These are phyloP conservation scores for Arizona elegans DNA, from an alignment of 2,113 vertebrate genomes.

Conservation along the genomic window DNA sequence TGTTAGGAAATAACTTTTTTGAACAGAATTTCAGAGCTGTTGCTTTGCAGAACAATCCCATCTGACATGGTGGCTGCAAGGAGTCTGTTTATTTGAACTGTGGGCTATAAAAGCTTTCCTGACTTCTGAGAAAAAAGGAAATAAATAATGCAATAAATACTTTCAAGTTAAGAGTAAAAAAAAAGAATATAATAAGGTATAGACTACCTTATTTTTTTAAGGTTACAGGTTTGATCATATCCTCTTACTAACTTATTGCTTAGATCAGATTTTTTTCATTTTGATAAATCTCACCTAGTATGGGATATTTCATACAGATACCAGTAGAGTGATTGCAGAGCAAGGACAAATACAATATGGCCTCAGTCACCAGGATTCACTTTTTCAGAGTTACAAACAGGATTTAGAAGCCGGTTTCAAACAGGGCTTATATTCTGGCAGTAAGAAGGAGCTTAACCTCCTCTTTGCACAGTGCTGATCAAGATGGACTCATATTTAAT, in stretches of 20 bases:
- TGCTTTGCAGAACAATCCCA: background rate
- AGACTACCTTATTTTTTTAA: background rate
- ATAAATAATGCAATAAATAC: background rate
- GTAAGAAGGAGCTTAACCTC: background rate
- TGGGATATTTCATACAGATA: background rate
- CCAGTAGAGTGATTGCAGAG: background rate
- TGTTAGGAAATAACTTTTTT: background rate
- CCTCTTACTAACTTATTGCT: background rate
- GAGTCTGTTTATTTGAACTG: background rate
- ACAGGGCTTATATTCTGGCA: background rate
- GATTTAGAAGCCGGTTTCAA: background rate
- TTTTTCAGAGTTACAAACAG: background rate
- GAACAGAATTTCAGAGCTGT: background rate
- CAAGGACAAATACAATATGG: background rate
- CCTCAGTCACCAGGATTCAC: background rate
- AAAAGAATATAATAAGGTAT: background rate
- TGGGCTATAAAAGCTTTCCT: background rate
- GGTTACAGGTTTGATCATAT: background rate
- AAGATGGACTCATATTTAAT: background rate
- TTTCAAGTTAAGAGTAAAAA: background rate
- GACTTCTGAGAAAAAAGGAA: background rate
- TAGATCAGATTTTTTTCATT: background rate
- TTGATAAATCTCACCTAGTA: background rate
- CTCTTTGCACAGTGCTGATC: background rate
- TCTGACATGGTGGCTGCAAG: background rate